phyloP scores from a whole-genome alignment of 1,140 invertebrate genomes.

The Polypedilum vanderplanki region DNA sequence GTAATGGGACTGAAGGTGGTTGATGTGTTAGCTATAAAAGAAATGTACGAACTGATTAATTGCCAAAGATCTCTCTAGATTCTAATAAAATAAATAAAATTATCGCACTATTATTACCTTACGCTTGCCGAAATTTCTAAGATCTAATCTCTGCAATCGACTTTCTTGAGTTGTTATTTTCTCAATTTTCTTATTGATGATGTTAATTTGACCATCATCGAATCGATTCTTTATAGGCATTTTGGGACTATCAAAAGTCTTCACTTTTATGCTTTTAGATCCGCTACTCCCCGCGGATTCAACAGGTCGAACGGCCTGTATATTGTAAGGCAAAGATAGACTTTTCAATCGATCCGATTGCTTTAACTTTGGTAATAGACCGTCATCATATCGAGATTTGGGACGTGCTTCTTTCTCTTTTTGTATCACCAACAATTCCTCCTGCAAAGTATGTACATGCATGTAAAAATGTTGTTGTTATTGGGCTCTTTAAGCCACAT shows the following conservation, averaged over 20 bases:
- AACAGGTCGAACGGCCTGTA: conserved; percentile 16
- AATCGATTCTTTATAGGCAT: conserved; percentile 26
- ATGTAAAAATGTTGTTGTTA: not conserved
- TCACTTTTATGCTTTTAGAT: not conserved
- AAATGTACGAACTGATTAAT: not conserved
- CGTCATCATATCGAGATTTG: conserved; percentile 11
- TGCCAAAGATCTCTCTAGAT: not conserved
- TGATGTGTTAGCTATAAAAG: not conserved
- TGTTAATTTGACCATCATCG: not conserved
- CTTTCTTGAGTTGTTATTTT: not conserved
- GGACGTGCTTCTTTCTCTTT: not conserved
- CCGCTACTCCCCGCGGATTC: not conserved
- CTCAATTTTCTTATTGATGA: not conserved
- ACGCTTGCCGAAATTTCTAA: not conserved
- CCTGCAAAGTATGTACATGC: not conserved
- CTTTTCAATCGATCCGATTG: conserved; percentile 22
- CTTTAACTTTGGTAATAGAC: not conserved
- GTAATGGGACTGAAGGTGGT: not conserved
- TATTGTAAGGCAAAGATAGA: conserved; percentile 1
- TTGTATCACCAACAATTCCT: not conserved
- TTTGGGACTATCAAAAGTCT: conserved; percentile 17
- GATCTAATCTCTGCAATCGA: not conserved
- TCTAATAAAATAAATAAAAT: not conserved
- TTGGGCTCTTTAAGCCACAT: not conserved
- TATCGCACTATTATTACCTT: conserved; percentile 16